Evolutionary conservation across 2,113 vertebrate species (phyloP).

Genomic region (Paratilapia polleni): DNA sequence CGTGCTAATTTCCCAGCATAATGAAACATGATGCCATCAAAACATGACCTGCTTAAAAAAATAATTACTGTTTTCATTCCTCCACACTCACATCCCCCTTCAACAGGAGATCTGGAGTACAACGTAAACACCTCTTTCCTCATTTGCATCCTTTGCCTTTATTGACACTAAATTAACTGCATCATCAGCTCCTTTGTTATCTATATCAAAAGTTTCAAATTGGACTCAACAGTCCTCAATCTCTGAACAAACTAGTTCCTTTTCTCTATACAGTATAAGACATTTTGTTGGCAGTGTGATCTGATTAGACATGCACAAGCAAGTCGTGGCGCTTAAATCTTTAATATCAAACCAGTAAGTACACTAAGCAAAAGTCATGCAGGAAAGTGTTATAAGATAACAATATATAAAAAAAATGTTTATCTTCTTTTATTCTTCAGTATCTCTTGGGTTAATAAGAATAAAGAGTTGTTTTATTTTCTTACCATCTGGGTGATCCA

Average conservation of each 20-base stretch:
- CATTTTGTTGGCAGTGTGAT: not conserved
- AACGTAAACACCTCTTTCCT: slow-evolving; percentile 18
- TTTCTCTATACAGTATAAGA: not conserved
- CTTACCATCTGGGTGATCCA: slow-evolving; percentile 51
- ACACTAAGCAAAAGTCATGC: not conserved
- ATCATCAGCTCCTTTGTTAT: not conserved
- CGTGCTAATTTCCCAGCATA: slow-evolving; percentile 68
- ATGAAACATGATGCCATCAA: slow-evolving; percentile 67
- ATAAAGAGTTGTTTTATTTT: not conserved
- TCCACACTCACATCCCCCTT: slow-evolving; percentile 13
- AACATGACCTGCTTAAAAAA: slow-evolving; percentile 70
- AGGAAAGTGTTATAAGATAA: not conserved
- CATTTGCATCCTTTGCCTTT: not conserved
- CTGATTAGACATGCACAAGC: not conserved
- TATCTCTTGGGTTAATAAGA: not conserved
- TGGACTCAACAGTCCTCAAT: not conserved
- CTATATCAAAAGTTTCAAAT: not conserved
- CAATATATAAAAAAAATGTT: not conserved
- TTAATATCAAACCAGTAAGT: not conserved
- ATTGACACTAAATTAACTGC: not conserved
- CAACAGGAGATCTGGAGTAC: not conserved
- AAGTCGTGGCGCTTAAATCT: not conserved
- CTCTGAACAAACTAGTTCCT: not conserved
- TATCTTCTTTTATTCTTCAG: not conserved
- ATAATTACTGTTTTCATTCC: slow-evolving; percentile 69